phyloP scores from a whole-genome alignment of 2,888 invertebrate genomes.

The Nymphalis c-album region DNA sequence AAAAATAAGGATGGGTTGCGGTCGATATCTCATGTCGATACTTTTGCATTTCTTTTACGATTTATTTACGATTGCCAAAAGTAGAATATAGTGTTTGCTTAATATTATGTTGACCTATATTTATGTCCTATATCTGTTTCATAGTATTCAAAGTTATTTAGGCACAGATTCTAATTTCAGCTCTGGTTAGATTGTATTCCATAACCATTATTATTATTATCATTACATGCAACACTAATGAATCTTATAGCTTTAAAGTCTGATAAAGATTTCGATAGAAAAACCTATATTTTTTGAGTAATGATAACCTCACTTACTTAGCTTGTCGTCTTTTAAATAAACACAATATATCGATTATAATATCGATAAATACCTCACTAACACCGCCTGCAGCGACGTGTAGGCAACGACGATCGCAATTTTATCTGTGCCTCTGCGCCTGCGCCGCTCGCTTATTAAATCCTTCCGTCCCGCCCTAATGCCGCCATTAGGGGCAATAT shows the following conservation, averaged over 20 bases:
- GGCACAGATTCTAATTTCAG: too few relatives aligned
- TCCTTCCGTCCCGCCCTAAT: conserved; percentile 77
- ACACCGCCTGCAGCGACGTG: conserved; percentile 58
- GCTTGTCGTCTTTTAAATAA: background rate
- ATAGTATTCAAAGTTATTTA: too few relatives aligned
- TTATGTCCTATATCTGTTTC: too few relatives aligned
- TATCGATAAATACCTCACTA: conserved; percentile 44
- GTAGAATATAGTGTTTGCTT: too few relatives aligned
- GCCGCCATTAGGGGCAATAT: conserved; percentile 75
- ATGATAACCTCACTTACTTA: background rate
- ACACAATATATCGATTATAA: conserved; percentile 22
- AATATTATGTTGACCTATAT: too few relatives aligned
- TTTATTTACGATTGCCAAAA: background rate
- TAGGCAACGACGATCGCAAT: conserved; percentile 66
- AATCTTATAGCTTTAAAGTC: too few relatives aligned
- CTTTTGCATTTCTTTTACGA: background rate
- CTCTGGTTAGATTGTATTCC: too few relatives aligned
- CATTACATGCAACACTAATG: too few relatives aligned
- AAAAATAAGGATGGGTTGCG: conserved; percentile 44
- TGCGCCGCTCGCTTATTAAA: conserved; percentile 76
- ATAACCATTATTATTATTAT: too few relatives aligned
- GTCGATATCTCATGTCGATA: conserved; percentile 29
- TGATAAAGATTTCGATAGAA: too few relatives aligned
- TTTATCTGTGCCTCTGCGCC: conserved; percentile 47
- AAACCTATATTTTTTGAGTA: too few relatives aligned